Percentiles rank a stretch among this genome's conserved stretches.
phyloP scores from a whole-genome alignment of 2,888 invertebrate species.

The Eilema griseolum region DNA sequence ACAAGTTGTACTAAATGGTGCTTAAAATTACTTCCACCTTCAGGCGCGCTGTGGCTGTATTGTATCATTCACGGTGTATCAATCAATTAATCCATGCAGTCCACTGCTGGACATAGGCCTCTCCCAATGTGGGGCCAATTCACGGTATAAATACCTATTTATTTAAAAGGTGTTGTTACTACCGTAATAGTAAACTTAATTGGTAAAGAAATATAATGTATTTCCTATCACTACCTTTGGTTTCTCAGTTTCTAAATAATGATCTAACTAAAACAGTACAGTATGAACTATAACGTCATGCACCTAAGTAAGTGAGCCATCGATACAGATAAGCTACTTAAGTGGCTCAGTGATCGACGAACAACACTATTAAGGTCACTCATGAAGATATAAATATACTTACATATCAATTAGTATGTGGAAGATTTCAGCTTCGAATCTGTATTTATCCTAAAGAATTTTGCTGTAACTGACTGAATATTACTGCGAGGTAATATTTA shows the following conservation, averaged over 20 bases:
- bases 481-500: not conserved
- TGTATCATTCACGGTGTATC: too few relatives aligned
- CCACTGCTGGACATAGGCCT: too few relatives aligned
- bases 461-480: not conserved
- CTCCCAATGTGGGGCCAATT: too few relatives aligned
- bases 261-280: not conserved
- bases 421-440: not conserved
- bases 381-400: not conserved
- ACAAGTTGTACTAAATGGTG: too few relatives aligned
- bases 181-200: not conserved
- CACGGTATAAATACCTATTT: too few relatives aligned
- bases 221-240: not conserved
- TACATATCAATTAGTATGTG: not conserved
- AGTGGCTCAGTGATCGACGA: constrained; percentile 40
- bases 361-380: constrained; percentile 17
- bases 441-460: not conserved
- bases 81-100: too few relatives aligned
- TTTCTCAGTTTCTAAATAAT: constrained; percentile 1
- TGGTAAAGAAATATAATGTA: not conserved
- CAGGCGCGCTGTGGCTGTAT: too few relatives aligned
- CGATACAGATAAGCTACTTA: constrained; percentile 31
- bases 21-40: too few relatives aligned
- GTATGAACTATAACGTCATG: constrained; percentile 22
- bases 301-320: constrained; percentile 36
- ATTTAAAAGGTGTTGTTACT: too few relatives aligned